phyloP scores from a whole-genome alignment of 2,113 vertebrate genomes.

The Colinus virginianus region DNA sequence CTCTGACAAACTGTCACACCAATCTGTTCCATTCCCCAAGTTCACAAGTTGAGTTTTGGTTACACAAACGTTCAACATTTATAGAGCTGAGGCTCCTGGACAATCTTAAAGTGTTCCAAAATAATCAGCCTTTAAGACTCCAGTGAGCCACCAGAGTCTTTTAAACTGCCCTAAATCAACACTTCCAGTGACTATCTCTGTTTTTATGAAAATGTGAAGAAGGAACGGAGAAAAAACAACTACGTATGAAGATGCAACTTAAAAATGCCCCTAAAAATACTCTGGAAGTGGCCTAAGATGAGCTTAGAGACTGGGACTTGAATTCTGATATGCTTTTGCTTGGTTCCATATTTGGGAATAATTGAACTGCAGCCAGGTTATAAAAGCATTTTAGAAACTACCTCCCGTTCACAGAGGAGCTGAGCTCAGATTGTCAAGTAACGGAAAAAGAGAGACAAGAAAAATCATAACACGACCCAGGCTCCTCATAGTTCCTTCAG shows the following conservation, averaged over 20 bases:
- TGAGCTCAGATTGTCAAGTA: not conserved
- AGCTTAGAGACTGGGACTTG: not conserved
- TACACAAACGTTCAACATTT: not conserved
- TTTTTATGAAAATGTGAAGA: not conserved
- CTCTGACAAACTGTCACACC: constrained; percentile 12
- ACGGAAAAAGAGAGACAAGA: not conserved
- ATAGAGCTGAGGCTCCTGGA: not conserved
- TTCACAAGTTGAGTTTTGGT: constrained; percentile 10
- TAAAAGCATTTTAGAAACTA: not conserved
- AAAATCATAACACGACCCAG: not conserved
- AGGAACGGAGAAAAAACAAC: not conserved
- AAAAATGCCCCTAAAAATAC: not conserved
- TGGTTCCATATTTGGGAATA: not conserved
- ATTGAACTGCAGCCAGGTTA: not conserved
- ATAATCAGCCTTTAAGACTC: not conserved
- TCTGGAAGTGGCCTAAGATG: not conserved
- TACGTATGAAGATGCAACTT: not conserved
- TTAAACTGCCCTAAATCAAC: not conserved
- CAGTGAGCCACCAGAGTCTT: not conserved
- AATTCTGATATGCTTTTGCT: not conserved
- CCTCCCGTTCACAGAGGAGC: not conserved
- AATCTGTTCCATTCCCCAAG: not conserved
- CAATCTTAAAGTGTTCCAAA: not conserved
- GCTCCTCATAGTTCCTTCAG: not conserved
- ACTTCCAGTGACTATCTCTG: not conserved